phyloP scores from a whole-genome alignment of 2,888 invertebrate genomes.

The Heliconius cydno region DNA sequence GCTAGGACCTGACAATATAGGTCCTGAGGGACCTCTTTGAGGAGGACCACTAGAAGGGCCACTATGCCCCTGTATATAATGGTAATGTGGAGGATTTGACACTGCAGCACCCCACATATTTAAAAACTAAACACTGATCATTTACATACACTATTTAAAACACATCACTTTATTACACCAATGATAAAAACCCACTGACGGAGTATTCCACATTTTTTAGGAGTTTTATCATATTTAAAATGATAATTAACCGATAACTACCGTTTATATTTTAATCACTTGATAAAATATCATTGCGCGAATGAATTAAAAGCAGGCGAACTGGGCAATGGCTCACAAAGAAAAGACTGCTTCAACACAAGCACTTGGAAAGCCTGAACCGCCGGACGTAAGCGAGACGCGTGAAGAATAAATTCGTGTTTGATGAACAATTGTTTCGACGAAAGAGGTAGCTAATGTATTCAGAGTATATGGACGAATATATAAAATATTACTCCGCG shows the following conservation, averaged over 20 bases:
- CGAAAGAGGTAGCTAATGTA: slow-evolving; percentile 68
- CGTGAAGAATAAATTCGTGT: slow-evolving; percentile 77
- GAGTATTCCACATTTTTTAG: slow-evolving; percentile 63
- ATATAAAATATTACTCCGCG: slow-evolving; percentile 48
- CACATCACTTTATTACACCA: slow-evolving; percentile 73
- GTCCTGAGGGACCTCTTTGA: slow-evolving; percentile 70
- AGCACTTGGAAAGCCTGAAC: slow-evolving; percentile 77
- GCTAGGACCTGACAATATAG: slow-evolving; percentile 69
- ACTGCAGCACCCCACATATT: slow-evolving; percentile 81
- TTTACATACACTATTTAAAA: slow-evolving; percentile 38
- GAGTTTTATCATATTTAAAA: slow-evolving; percentile 68
- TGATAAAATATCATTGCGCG: slow-evolving; percentile 64
- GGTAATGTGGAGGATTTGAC: slow-evolving; percentile 76
- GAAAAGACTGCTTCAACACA: slow-evolving; percentile 76
- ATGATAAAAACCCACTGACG: slow-evolving; percentile 66
- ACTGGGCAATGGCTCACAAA: slow-evolving; percentile 73
- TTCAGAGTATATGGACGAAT: slow-evolving; percentile 58
- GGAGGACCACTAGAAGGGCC: slow-evolving; percentile 52
- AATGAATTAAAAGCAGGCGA: slow-evolving; percentile 67
- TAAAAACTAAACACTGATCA: slow-evolving; percentile 60
- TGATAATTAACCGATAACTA: slow-evolving; percentile 69
- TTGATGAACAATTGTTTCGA: slow-evolving; percentile 77
- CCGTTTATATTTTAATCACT: slow-evolving; percentile 60
- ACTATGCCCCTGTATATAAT: slow-evolving; percentile 72
- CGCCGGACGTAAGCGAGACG: slow-evolving; percentile 79